Conservation (phyloP, 2,888 invertebrate species). For the Molorchus minor region DNA sequence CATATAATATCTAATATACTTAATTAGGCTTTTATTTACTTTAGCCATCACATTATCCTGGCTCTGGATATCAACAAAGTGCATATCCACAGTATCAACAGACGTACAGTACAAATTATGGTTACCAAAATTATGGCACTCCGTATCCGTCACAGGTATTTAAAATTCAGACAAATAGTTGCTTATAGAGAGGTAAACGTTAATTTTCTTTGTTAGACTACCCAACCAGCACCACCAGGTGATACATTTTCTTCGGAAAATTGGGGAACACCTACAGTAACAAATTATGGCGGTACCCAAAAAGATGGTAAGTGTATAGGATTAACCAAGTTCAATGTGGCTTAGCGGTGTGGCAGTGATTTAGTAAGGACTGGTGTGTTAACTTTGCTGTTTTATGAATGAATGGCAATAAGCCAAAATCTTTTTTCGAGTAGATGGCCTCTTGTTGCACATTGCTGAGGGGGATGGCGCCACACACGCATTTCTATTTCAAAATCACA, state of each 20-base stretch:
- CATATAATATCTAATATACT: too few relatives aligned
- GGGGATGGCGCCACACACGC: too few relatives aligned
- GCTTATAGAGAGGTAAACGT: background rate
- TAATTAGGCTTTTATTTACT: slow-evolving; percentile 22
- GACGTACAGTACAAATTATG: slow-evolving; percentile 44
- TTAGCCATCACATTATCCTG: slow-evolving; percentile 45
- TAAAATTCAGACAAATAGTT: too few relatives aligned
- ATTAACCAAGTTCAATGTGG: too few relatives aligned
- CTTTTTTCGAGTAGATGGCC: too few relatives aligned
- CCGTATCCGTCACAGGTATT: slow-evolving; percentile 40
- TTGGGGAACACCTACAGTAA: background rate
- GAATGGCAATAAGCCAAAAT: too few relatives aligned
- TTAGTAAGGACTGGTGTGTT: too few relatives aligned
- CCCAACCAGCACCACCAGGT: slow-evolving; percentile 12
- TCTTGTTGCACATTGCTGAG: too few relatives aligned
- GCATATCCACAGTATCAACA: slow-evolving; percentile 48
- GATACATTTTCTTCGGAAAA: slow-evolving; percentile 7
- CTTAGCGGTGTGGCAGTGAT: too few relatives aligned
- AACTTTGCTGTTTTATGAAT: too few relatives aligned
- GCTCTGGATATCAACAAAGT: slow-evolving; percentile 46
- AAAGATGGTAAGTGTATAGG: slow-evolving; percentile 22
- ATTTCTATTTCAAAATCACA: too few relatives aligned
- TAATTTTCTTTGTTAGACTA: slow-evolving; percentile 1
- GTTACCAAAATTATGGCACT: slow-evolving; percentile 46
- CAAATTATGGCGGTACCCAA: slow-evolving; percentile 3